Conservation (phyloP, 1,140 invertebrate genomes). For the Zaprionus inermis region DNA sequence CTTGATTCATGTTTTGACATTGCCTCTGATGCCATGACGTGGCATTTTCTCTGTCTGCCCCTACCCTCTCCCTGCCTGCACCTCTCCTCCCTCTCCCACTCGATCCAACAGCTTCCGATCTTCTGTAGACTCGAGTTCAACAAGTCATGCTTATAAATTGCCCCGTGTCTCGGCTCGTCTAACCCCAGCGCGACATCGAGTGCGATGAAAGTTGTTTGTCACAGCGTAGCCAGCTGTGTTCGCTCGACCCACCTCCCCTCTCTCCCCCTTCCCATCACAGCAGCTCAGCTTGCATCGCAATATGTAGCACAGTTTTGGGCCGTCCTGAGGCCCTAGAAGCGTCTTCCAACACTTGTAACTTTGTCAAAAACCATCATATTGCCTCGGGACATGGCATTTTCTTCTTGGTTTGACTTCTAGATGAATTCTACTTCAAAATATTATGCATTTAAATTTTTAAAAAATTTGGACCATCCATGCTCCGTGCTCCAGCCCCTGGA, state of each 20-base stretch:
- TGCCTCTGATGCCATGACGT: conserved; percentile 48
- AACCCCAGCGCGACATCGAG: not conserved
- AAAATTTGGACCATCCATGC: too few species aligned
- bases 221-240: not conserved
- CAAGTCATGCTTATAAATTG: conserved; percentile 71
- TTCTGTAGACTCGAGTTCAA: conserved; percentile 19
- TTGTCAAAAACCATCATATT: too few species aligned
- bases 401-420: too few species aligned
- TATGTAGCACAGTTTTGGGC: conserved; percentile 3
- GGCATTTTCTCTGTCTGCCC: conserved; percentile 37
- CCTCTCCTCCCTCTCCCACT: conserved; percentile 1
- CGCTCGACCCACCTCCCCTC: not conserved
- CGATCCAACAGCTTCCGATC: conserved; percentile 36
- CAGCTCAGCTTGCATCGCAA: not conserved
- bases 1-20: conserved; percentile 62
- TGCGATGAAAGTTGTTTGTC: conserved; percentile 42
- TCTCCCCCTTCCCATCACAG: not conserved
- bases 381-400: too few species aligned
- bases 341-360: too few species aligned
- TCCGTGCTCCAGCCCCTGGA: too few species aligned
- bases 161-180: conserved; percentile 2
- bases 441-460: too few species aligned
- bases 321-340: too few species aligned
- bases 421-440: too few species aligned
- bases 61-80: too few species aligned